Evolutionary conservation across 1,140 invertebrate species (phyloP).

Genomic region (Magallana gigas): DNA sequence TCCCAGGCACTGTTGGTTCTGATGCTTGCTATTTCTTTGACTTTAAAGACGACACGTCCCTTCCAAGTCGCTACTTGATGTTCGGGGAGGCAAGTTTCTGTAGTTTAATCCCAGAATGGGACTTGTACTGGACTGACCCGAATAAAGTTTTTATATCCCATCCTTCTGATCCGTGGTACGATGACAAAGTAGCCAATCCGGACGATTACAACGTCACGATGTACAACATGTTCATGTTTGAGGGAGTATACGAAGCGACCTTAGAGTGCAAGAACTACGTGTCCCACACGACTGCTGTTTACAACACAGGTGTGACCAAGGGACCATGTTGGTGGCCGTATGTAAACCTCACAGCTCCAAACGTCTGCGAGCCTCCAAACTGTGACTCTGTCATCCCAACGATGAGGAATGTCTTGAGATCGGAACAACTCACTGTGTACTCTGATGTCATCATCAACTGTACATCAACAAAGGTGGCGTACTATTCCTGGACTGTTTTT

Average conservation of each 20-base stretch:
- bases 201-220: constrained; percentile 46
- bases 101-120: constrained; percentile 54
- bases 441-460: constrained; percentile 64
- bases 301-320: constrained; percentile 56
- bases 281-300: constrained; percentile 43
- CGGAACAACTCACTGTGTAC: constrained; percentile 59
- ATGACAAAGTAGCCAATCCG: constrained; percentile 17
- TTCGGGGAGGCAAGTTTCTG: constrained; percentile 58
- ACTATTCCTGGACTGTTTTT: constrained; percentile 60
- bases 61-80: constrained; percentile 56
- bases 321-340: constrained; percentile 64
- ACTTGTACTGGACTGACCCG: constrained; percentile 45
- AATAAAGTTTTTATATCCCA: background rate
- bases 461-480: constrained; percentile 62
- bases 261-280: constrained; percentile 58
- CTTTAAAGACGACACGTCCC: constrained; percentile 50
- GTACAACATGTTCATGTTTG: constrained; percentile 50
- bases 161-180: constrained; percentile 32
- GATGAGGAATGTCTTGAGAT: constrained; percentile 53
- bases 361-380: constrained; percentile 51
- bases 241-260: constrained; percentile 52
- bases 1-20: constrained; percentile 58
- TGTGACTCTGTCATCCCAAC: constrained; percentile 50
- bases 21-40: constrained; percentile 64
- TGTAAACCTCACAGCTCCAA: constrained; percentile 57